These are phyloP conservation scores for Leiothrix lutea DNA, from an alignment of 2,113 vertebrate species.

Conservation along the genomic window DNA sequence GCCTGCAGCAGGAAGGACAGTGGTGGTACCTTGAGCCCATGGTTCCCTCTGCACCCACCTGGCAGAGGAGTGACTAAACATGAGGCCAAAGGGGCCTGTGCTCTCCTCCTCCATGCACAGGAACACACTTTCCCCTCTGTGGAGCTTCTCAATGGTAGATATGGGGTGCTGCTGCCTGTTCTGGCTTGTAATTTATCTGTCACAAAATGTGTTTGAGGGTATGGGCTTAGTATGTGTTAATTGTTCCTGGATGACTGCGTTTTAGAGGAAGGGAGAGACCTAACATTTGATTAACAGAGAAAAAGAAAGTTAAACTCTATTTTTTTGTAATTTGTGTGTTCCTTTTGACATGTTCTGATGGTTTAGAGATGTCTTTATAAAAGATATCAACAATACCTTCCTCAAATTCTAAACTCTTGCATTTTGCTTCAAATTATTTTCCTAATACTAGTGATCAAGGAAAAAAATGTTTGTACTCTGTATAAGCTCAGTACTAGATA, in stretches of 20 bases:
- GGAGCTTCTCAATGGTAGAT: background rate
- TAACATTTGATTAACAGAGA: background rate
- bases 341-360: background rate
- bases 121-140: background rate
- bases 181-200: background rate
- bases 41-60: background rate
- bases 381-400: background rate
- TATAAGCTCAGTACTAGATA: background rate
- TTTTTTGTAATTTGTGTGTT: background rate
- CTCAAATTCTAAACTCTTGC: background rate
- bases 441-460: background rate
- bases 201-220: background rate
- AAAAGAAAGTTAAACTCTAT: background rate
- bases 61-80: background rate
- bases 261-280: background rate
- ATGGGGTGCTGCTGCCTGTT: background rate
- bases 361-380: background rate
- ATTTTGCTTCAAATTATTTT: background rate
- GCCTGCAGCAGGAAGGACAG: background rate
- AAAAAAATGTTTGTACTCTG: background rate
- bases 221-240: background rate
- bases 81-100: background rate
- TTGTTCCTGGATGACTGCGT: background rate
- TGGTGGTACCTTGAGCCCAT: rapidly evolving
- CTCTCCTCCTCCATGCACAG: background rate